Base-by-base conservation (phyloP, 2,113 vertebrate genomes). In the Oplegnathus fasciatus region DNA sequence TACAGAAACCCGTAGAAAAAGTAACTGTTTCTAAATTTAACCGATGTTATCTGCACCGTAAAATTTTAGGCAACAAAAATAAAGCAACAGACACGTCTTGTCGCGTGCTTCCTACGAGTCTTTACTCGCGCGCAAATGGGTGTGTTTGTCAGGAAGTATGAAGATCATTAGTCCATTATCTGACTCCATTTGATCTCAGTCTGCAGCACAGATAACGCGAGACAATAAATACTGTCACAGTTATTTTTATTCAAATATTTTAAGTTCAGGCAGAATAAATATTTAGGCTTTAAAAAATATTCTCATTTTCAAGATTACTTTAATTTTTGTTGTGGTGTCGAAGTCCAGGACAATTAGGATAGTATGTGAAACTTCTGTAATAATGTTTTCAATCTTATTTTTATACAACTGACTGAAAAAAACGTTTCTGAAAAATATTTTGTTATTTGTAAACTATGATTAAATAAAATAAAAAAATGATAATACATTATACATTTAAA, bases 81-180 rank as follows among this genome's bases (percentile, higher is more conserved):
- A 9, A 60, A 67, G 6, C 7, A 11, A 1, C 55, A n/a, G 14
- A 24, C 11, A 13, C 34, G 73, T 80, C 75, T 64, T 67, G 91
- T 84, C 86, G 89, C 91, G 91, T 91, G 89, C 79, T 86, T 55
- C 88, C 82, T 86, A 70, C 54, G 77, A 85, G 18, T 58, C 69
- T 26, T 44, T 8, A 24, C 14, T 22, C 73, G 32, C 76, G 58
- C 78, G 64, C 70, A 67, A 46, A 57, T 57, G 70, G 76, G 91
- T 88, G 81, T 91, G 91, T 80, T 74, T 78, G 73, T 76, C 80
- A 86, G 93, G 89, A 93, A 93, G 88, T 79, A 84, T 34, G 83
- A 84, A 62, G 70, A 78, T 90, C 67, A 83, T 84, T 76, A 73
- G 80, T 78, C 46, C 40, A 15, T 82, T 80, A 89, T 88, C 89